A percentile compares a stretch with the other conserved stretches of the same genome.
Evolutionary conservation across 2,797 vertebrate genomes (phyloP).

Genomic region (Chelon labrosus): DNA sequence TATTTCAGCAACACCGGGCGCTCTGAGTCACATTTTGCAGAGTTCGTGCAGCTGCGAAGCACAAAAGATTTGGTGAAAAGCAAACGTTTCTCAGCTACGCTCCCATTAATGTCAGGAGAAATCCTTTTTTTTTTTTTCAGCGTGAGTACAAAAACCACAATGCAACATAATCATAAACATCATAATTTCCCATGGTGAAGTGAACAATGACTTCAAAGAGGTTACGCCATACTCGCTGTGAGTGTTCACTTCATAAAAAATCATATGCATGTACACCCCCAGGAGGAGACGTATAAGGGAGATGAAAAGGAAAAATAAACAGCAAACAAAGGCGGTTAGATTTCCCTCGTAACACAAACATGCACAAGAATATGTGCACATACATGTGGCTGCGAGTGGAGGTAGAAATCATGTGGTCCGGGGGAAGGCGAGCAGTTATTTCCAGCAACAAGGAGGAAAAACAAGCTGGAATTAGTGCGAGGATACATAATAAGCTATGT

Average conservation of each 20-base stretch:
- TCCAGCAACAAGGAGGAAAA: constrained; percentile 4
- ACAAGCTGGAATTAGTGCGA: constrained; percentile 12
- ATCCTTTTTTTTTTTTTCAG: neutral
- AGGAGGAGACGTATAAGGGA: constrained; percentile 41
- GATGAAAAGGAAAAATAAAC: constrained; percentile 47
- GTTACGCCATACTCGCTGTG: constrained; percentile 3
- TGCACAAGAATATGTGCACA: constrained; percentile 40
- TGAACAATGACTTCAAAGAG: constrained; percentile 69
- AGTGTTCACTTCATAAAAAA: constrained; percentile 42
- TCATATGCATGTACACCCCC: constrained; percentile 43
- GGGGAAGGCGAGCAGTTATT: neutral
- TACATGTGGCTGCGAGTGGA: neutral
- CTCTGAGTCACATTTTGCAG: constrained; percentile 36
- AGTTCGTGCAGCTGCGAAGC: constrained; percentile 16
- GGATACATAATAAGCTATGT: constrained; percentile 33
- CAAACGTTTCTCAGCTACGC: neutral
- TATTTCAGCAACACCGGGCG: constrained; percentile 30
- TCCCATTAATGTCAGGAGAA: constrained; percentile 12
- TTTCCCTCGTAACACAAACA: constrained; percentile 50
- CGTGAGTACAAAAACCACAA: constrained; percentile 12
- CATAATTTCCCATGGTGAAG: constrained; percentile 32
- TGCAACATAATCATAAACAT: constrained; percentile 7
- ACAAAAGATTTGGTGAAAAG: constrained; percentile 17
- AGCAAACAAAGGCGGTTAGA: constrained; percentile 35
- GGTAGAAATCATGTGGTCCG: constrained; percentile 9